Evolutionary conservation across 1,140 invertebrate species (phyloP), one percentile per base, ranked within the genome.

Genomic region (Gryon sp.): DNA sequence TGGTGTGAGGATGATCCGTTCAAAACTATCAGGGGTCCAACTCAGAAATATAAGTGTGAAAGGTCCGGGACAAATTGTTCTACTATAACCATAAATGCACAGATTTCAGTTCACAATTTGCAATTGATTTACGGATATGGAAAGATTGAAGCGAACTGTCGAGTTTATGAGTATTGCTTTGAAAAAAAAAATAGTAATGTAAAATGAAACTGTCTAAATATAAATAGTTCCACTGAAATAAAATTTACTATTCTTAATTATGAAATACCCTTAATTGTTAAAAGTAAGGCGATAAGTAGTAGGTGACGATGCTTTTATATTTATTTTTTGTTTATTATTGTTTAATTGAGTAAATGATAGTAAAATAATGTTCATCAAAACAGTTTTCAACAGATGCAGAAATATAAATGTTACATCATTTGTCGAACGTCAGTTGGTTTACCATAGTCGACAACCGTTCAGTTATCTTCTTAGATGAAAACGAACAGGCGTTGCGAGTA

Each of bases 381-480:
- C n/a, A n/a, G n/a, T n/a, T n/a, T 28, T n/a, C 2, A n/a, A 28
- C 2, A 1, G 26, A 24, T 28, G 26, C 26, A 38, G 50, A 50
- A 69, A 57, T 11, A 63, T 22, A 50, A 50, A 22, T 40, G 57
- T 41, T n/a, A 11, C 24, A 55, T 65, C 34, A 70, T 76, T 76
- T 59, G 65, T 76, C 38, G 45, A 11, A 57, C 15, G 52, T 70
- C 65, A 63, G 59, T 70, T 9, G 74, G 65, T 66, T 65, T 50
- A 76, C 65, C 65, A 36, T 70, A 70, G 32, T 65, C 46, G 60
- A 63, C 74, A 63, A 57, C 30, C 57, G 22, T 76, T 76, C 55
- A 52, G 63, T 76, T 75, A 75, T 66, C 53, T 66, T 11, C 75
- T 63, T 48, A 62, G 68, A 77, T 60, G 66, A 72, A 68, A 77